Base-by-base conservation (phyloP, 2,797 vertebrate species). In the Hylomyscus alleni region DNA sequence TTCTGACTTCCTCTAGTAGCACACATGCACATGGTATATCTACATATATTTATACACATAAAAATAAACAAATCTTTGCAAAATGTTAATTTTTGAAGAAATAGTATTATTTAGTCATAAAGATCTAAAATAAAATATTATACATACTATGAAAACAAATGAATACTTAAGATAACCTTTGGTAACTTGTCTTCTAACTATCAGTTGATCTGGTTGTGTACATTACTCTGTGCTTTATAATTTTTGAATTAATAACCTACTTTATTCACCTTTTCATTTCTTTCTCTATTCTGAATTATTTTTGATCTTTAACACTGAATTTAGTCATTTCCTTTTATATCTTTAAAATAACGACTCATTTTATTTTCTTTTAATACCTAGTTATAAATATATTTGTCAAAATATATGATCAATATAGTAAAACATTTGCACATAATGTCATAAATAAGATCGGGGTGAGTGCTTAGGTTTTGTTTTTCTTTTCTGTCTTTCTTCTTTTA, bases 321-420 rank as follows among this genome's bases (percentile, higher is more conserved):
- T 89, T 56, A n/a, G 3, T 54, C 50, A 67, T 11, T 69, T 93
- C 44, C 50, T 15, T 67, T 67, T 67, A 34, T 34, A 99, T 99
- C 99, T 99, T 99, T 99, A 99, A 99, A 99, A 99, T 99, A 99
- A 99, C 99, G 99, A 99, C 99, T 99, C 99, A 99, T 99, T 99
- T 99, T 99, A 99, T 99, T 99, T 99, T 98, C 98, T 99, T 99
- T 99, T 99, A 99, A 99, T 99, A 99, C 98, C 99, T 99, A 99
- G 99, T 99, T 99, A 99, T 99, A 99, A 99, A 99, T 99, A 99
- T 99, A 99, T 99, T 99, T 67, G 99, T 99, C 99, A 99, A 99
- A 99, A 99, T 99, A 99, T 99, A 99, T 99, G 99, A 99, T 99
- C 99, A 99, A 98, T 99, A 99, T 99, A 99, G 99, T 99, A 99